phyloP scores from a whole-genome alignment of 1,140 invertebrate species.

The Drosophila fuyamai region DNA sequence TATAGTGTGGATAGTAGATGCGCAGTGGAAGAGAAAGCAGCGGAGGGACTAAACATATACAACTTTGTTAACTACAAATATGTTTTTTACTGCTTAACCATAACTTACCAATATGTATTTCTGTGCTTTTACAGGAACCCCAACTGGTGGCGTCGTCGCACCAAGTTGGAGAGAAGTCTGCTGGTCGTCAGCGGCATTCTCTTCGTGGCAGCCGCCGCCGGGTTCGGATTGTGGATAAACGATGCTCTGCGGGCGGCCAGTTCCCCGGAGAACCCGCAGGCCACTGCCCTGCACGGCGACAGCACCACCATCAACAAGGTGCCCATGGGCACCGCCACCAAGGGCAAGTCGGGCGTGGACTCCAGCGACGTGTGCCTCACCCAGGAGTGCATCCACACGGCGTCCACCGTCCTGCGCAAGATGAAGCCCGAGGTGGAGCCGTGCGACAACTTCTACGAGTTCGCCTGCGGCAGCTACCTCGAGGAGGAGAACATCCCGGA shows the following conservation, averaged over 20 bases:
- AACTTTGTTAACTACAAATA: not conserved
- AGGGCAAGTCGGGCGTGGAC: slow-evolving; percentile 34
- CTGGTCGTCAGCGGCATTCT: slow-evolving; percentile 88
- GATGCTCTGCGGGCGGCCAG: slow-evolving; percentile 30
- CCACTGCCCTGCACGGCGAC: slow-evolving; percentile 61
- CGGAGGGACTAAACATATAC: not conserved
- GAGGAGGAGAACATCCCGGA: slow-evolving; percentile 91
- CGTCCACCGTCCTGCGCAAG: slow-evolving; percentile 89
- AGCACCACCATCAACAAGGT: slow-evolving; percentile 62
- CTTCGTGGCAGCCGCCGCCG: slow-evolving; percentile 88
- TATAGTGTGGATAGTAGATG: not conserved
- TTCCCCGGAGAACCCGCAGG: slow-evolving; percentile 36
- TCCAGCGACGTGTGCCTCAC: slow-evolving; percentile 86
- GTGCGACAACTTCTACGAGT: slow-evolving; percentile 95
- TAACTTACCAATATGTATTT: slow-evolving; percentile 6
- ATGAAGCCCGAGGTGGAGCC: slow-evolving; percentile 92
- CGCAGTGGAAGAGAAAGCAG: not conserved
- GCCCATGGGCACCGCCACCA: slow-evolving; percentile 9
- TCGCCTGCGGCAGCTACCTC: slow-evolving; percentile 91
- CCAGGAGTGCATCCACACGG: slow-evolving; percentile 89
- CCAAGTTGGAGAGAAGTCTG: slow-evolving; percentile 90
- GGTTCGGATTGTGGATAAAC: slow-evolving; percentile 88
- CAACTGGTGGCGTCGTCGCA: slow-evolving; percentile 94
- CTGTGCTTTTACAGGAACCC: slow-evolving; percentile 88
- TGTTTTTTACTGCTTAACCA: not conserved